Evolutionary conservation across 2,888 invertebrate species (phyloP).

Genomic region (Plutella xylostella): DNA sequence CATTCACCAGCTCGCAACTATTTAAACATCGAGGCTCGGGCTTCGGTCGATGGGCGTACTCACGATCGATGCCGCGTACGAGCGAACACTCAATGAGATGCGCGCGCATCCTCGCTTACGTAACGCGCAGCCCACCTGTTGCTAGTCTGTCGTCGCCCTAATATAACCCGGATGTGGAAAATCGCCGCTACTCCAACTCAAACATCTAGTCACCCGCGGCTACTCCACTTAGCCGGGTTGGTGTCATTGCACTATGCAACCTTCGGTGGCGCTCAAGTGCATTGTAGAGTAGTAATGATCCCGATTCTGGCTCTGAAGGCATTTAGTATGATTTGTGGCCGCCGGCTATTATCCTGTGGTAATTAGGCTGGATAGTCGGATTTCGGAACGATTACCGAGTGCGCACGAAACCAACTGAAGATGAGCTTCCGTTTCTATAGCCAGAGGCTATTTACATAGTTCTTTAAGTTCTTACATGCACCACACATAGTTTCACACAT

Average conservation of each 20-base stretch:
- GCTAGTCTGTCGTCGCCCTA: conserved; percentile 21
- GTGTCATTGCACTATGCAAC: conserved; percentile 64
- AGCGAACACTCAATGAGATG: conserved; percentile 51
- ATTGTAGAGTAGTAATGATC: conserved; percentile 61
- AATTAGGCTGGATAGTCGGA: neutral
- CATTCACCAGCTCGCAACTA: no score
- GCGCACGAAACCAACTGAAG: no score
- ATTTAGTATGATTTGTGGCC: no score
- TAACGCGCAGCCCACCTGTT: conserved; percentile 64
- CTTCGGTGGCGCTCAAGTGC: conserved; percentile 68
- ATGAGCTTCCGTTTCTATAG: no score
- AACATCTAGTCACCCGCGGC: no score
- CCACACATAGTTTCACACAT: no score
- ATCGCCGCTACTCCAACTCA: neutral
- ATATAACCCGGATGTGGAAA: conserved; percentile 37
- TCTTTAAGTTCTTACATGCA: no score
- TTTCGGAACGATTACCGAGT: neutral
- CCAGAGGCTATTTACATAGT: neutral
- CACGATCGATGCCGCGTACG: conserved; percentile 57
- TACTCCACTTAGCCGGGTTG: conserved; percentile 36
- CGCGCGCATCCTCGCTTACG: conserved; percentile 59
- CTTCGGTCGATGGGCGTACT: conserved; percentile 48
- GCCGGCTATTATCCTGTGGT: neutral
- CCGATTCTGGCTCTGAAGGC: conserved; percentile 15
- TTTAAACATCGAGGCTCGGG: no score